phyloP scores from a whole-genome alignment of 2,888 invertebrate species.

The Drosophila mettleri region DNA sequence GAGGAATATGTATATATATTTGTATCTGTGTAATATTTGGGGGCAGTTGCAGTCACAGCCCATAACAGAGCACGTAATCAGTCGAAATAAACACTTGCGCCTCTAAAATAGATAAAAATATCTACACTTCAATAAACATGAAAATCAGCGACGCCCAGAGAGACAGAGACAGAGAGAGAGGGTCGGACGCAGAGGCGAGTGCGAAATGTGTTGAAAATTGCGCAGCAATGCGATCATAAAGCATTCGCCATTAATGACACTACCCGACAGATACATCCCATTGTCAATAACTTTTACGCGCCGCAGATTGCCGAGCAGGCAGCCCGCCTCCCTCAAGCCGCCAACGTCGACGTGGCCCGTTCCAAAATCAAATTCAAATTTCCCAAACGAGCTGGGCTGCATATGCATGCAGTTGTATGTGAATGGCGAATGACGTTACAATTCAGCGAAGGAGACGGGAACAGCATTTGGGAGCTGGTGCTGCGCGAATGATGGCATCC shows the following conservation, averaged over 20 bases:
- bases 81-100: slow-evolving; percentile 80
- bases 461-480: slow-evolving; percentile 8
- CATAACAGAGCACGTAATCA: slow-evolving; percentile 62
- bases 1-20: background rate
- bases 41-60: slow-evolving; percentile 34
- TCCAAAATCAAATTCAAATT: slow-evolving; percentile 79
- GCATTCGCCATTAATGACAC: slow-evolving; percentile 83
- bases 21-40: slow-evolving; percentile 52
- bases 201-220: slow-evolving; percentile 79
- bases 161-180: background rate
- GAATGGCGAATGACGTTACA: slow-evolving; percentile 51
- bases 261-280: slow-evolving; percentile 83
- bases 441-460: slow-evolving; percentile 19
- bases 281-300: slow-evolving; percentile 83
- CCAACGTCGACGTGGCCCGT: slow-evolving; percentile 21
- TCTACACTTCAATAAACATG: slow-evolving; percentile 82
- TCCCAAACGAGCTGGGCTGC: slow-evolving; percentile 53
- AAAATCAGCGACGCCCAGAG: slow-evolving; percentile 66
- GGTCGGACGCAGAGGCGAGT: slow-evolving; percentile 29
- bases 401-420: slow-evolving; percentile 10
- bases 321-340: too few relatives aligned
- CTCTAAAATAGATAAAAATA: slow-evolving; percentile 81
- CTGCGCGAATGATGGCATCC: slow-evolving; percentile 81
- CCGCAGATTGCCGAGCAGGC: slow-evolving; percentile 70
- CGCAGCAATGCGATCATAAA: slow-evolving; percentile 82